Evolutionary conservation across 2,113 vertebrate genomes (phyloP).

Genomic region (Galemys pyrenaicus): DNA sequence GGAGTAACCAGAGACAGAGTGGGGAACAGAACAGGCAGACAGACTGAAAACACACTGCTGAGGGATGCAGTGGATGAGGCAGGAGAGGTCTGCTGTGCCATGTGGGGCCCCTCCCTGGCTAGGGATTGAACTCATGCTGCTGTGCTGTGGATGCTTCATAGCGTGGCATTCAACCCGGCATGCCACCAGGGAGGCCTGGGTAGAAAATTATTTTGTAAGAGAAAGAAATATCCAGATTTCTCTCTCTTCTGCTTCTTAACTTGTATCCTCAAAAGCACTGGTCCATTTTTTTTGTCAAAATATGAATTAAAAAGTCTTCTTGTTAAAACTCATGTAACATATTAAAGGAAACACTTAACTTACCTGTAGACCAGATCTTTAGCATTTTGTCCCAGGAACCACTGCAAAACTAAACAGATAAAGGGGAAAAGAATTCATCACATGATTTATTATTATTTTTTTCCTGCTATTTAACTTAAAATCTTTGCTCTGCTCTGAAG

Average conservation of each 20-base stretch:
- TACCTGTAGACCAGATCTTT: constrained; percentile 99
- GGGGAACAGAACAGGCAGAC: no score
- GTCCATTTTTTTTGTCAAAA: constrained; percentile 36
- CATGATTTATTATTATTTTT: neutral
- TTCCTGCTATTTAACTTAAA: constrained; percentile 26
- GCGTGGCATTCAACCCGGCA: no score
- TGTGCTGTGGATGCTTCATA: no score
- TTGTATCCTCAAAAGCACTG: neutral
- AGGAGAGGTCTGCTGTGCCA: no score
- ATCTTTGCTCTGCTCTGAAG: constrained; percentile 23
- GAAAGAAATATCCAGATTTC: neutral
- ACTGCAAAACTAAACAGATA: constrained; percentile 93
- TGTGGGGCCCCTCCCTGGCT: no score
- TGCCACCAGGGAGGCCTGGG: no score
- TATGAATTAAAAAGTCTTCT: neutral
- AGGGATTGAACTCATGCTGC: no score
- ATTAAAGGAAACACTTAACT: constrained; percentile 49
- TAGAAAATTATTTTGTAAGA: neutral
- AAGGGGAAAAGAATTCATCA: constrained; percentile 55
- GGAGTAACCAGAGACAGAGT: no score
- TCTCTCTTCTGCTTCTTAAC: neutral
- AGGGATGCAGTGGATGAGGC: no score
- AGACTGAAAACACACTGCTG: no score
- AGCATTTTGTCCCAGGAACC: constrained; percentile 99
- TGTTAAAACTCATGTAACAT: constrained; percentile 44